Base-by-base conservation (phyloP, 2,113 vertebrate species). In the Scytalopus superciliaris region DNA sequence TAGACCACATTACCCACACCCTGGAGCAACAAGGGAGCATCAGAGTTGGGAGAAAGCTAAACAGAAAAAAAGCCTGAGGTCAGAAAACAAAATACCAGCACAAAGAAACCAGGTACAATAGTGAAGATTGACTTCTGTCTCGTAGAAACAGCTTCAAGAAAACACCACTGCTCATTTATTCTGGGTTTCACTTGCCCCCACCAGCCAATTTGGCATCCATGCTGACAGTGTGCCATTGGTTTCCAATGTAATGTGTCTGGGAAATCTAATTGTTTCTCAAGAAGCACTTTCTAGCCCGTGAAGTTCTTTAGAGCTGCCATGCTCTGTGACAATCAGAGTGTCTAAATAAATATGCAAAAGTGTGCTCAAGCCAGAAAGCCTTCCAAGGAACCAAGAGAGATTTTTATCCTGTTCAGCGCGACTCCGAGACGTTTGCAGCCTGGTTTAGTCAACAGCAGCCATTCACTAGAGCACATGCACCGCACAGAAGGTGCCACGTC, bases 141-240 rank as follows among this genome's bases (percentile, higher is more conserved):
- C 22, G 9, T 45, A 64, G 91, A 92, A 97, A 97, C 45, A 77
- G 77, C 39, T 84, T 89, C 75, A 96, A 83, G 92, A 87, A 96
- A 97, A 92, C 8, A 37, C 84, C 94, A 94, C 81, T 70, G 88
- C 87, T 74, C 45, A 1, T 33, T 63, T 79, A 72, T 69, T 37
- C 44, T 1, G 7, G 39, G 60, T 24, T 44, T 86, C 47, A 17
- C 52, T 67, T 62, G 69, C 22, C 53, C 55, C 42, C 42, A 9
- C 23, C 60, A 83, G 42, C 50, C 66, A 15, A 12, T 37, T 23
- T 89, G 96, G 78, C 78, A 1, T 44, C 75, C 52, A 30, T 55
- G 77, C 56, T 24, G 30, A 52, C 23, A 37, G 31, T 4, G 7
- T 66, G 80, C 44, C 75, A 49, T 5, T 86, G 87, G 44, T 68